These are phyloP conservation scores for Pelusios castaneus DNA, from an alignment of 2,113 vertebrate species.

Conservation along the genomic window DNA sequence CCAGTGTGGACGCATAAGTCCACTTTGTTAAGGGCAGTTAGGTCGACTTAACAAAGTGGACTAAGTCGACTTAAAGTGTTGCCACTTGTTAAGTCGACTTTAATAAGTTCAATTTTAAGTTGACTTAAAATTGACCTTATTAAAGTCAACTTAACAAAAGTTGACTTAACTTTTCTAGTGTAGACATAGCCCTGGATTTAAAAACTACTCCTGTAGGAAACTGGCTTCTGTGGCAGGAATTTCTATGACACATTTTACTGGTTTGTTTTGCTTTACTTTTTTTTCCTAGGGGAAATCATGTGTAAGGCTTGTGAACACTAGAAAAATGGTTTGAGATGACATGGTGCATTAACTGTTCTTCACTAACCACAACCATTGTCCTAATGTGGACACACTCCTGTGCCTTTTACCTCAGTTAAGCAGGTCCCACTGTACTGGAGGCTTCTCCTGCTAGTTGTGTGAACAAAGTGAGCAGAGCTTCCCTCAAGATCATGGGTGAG, in stretches of 20 bases:
- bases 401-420: accelerated
- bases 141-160: too few species aligned
- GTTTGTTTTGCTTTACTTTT: background rate
- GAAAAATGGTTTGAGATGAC: background rate
- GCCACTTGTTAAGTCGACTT: too few species aligned
- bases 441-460: background rate
- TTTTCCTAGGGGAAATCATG: background rate
- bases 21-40: too few species aligned
- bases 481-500: background rate
- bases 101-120: too few species aligned
- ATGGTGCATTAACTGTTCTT: background rate
- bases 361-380: background rate
- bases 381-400: background rate
- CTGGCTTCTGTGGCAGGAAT: background rate
- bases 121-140: too few species aligned
- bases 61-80: too few species aligned
- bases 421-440: background rate
- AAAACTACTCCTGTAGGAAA: background rate
- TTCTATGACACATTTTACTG: background rate
- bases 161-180: too few species aligned
- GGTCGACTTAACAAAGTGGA: too few species aligned
- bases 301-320: background rate
- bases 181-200: too few species aligned
- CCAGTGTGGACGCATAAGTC: too few species aligned
- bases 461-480: background rate